A percentile compares a stretch with the other conserved stretches of the same genome.
Conservation (phyloP, 2,113 vertebrate genomes). For the Rhinichthys klamathensis region DNA sequence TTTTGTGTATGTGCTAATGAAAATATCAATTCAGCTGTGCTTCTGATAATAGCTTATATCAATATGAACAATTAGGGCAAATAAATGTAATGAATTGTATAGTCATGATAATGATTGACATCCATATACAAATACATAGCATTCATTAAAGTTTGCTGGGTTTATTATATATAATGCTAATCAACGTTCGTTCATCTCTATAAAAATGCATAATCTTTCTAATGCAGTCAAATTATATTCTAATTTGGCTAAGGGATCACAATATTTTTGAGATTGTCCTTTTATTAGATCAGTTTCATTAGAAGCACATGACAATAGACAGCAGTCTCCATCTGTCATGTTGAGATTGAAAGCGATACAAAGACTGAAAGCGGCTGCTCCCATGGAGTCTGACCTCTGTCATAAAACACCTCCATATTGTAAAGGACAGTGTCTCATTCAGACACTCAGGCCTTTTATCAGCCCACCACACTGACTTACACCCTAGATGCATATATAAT, state of each 20-base stretch:
- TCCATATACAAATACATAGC: not conserved
- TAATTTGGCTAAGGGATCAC: not conserved
- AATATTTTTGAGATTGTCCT: not conserved
- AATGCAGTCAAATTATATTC: not conserved
- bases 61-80: constrained; percentile 18
- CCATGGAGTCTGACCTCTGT: constrained; percentile 41
- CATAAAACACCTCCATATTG: constrained; percentile 38
- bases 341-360: not conserved
- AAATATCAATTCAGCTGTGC: constrained; percentile 43
- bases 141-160: not conserved
- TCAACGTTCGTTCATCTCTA: not conserved
- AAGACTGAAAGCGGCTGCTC: constrained; percentile 2
- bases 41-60: constrained; percentile 14
- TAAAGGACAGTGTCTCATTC: constrained; percentile 24
- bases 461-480: not conserved
- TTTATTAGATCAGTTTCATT: constrained; percentile 11
- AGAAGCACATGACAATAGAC: not conserved
- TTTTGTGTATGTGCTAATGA: constrained; percentile 42
- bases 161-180: not conserved
- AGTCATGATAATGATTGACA: constrained; percentile 29
- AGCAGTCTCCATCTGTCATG: constrained; percentile 11
- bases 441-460: not conserved
- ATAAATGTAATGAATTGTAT: constrained; percentile 25
- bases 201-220: not conserved
- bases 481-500: not conserved